These are phyloP conservation scores for Gorsachius goisagi DNA, from an alignment of 2,113 vertebrate species.

Conservation along the genomic window DNA sequence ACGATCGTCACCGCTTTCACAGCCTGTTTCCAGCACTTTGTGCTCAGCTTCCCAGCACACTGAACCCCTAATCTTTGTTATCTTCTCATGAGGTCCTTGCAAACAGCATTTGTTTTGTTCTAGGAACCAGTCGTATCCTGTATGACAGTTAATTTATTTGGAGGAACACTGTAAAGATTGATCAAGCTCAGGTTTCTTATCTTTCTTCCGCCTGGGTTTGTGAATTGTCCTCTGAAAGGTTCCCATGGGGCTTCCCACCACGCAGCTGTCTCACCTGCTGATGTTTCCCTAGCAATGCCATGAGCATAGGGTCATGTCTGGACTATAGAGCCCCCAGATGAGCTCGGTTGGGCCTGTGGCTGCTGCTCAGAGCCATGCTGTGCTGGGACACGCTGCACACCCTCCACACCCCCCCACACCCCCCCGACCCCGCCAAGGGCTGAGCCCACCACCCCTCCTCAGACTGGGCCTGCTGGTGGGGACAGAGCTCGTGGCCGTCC, in stretches of 20 bases:
- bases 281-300: accelerated
- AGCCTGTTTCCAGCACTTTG: background rate
- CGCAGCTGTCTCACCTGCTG: accelerated
- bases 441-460: background rate
- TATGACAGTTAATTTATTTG: background rate
- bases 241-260: background rate
- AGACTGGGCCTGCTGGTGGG: too few relatives aligned
- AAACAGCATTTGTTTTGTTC: background rate
- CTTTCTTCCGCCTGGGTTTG: background rate
- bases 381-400: accelerated
- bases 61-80: background rate
- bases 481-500: accelerated
- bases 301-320: accelerated
- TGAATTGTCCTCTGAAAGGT: background rate
- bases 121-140: background rate
- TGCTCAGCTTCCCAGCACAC: background rate
- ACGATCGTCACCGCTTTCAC: background rate
- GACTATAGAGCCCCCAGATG: accelerated
- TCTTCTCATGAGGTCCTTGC: background rate
- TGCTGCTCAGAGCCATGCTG: background rate
- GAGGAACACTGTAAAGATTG: background rate
- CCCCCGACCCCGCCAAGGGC: background rate
- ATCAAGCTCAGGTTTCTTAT: constrained; percentile 3
- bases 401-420: background rate
- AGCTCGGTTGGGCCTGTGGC: background rate